Conservation (phyloP, 2,888 invertebrate genomes). For the Megaustenia siamemsis region DNA sequence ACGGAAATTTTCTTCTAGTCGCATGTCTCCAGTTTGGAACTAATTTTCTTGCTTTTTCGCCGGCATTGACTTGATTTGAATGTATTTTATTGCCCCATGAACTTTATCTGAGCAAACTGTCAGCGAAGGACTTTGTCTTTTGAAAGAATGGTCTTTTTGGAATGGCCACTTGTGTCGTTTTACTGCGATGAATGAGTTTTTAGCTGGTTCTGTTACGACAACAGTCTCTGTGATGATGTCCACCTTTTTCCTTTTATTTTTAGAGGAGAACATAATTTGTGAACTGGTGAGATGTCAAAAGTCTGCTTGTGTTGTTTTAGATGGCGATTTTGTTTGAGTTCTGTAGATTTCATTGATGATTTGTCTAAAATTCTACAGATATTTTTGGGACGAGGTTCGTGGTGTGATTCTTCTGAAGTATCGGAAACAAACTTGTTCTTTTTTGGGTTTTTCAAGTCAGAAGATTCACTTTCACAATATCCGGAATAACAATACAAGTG, state of each 20-base stretch:
- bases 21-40: constrained; percentile 29
- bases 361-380: not conserved
- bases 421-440: not conserved
- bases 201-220: constrained; percentile 39
- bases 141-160: not conserved
- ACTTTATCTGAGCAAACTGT: not conserved
- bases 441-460: not conserved
- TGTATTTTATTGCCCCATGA: not conserved
- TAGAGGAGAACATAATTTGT: not conserved
- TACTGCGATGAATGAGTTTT: constrained; percentile 41
- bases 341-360: not conserved
- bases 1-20: constrained; percentile 23
- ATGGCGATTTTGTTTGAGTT: not conserved
- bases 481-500: no score
- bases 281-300: constrained; percentile 37
- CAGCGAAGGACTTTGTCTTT: not conserved
- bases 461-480: not conserved
- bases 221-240: constrained; percentile 18
- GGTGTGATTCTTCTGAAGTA: not conserved
- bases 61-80: not conserved
- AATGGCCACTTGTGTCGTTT: not conserved
- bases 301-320: not conserved
- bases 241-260: constrained; percentile 22
- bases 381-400: no score
- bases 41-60: not conserved